phyloP scores from a whole-genome alignment of 2,113 vertebrate species.

The Melospiza georgiana region DNA sequence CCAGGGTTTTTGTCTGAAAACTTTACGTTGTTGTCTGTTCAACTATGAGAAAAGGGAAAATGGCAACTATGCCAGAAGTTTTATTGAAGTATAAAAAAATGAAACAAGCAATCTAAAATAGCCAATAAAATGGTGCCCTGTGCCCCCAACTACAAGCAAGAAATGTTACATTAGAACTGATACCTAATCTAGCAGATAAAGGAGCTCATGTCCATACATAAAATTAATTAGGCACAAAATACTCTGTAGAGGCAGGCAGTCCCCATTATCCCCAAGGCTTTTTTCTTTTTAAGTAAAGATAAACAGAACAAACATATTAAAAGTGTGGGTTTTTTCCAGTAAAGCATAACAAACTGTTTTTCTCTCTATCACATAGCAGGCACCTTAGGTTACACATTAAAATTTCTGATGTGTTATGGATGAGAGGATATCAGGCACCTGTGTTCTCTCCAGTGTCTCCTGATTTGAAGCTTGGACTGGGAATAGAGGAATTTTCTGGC shows the following conservation, averaged over 20 bases:
- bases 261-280: not conserved
- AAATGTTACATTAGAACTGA: not conserved
- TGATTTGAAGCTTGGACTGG: not conserved
- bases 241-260: not conserved
- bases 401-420: not conserved
- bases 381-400: not conserved
- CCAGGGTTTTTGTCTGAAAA: slow-evolving; percentile 6
- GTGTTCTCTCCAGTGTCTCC: not conserved
- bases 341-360: not conserved
- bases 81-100: not conserved
- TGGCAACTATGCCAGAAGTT: not conserved
- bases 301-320: not conserved
- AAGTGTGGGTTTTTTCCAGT: not conserved
- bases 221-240: slow-evolving; percentile 50
- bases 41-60: not conserved
- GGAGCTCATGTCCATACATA: not conserved
- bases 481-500: not conserved
- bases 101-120: not conserved
- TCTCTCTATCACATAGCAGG: not conserved
- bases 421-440: not conserved
- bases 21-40: not conserved
- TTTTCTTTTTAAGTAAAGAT: not conserved
- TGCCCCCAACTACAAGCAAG: not conserved
- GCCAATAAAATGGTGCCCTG: not conserved
- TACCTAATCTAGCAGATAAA: slow-evolving; percentile 41